These are phyloP conservation scores for Neomicropteryx cornuta DNA, from an alignment of 1,140 invertebrate species.

Conservation along the genomic window DNA sequence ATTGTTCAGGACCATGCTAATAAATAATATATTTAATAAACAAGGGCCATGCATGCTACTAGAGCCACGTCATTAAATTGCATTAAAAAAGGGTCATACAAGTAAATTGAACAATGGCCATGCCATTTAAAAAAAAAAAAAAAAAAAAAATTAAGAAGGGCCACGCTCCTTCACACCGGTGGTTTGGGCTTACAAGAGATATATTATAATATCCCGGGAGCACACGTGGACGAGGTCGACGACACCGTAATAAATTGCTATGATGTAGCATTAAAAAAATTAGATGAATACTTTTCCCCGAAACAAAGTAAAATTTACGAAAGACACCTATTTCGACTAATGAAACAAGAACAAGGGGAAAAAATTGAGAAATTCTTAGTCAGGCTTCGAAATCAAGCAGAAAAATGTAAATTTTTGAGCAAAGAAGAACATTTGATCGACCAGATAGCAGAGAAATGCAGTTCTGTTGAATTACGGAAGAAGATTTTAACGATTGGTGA, in stretches of 20 bases:
- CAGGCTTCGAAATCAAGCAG: constrained; percentile 10
- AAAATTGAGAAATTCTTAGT: constrained; percentile 15
- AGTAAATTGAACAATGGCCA: too few species aligned
- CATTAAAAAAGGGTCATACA: too few species aligned
- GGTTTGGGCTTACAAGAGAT: constrained; percentile 13
- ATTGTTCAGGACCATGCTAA: too few species aligned
- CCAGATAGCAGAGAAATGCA: constrained; percentile 15
- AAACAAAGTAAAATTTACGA: constrained; percentile 10
- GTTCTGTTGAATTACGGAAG: constrained; percentile 11
- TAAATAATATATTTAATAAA: too few species aligned
- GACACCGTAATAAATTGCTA: constrained; percentile 9
- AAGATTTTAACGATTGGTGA: constrained; percentile 14
- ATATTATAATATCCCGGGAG: constrained; percentile 13
- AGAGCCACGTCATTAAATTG: too few species aligned
- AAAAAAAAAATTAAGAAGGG: constrained; percentile 9
- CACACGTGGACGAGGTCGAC: constrained; percentile 8
- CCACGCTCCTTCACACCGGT: constrained; percentile 12
- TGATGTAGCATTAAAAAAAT: constrained; percentile 10
- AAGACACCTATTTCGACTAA: constrained; percentile 6
- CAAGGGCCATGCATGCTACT: too few species aligned
- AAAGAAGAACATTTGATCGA: constrained; percentile 12
- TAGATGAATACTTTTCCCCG: constrained; percentile 7
- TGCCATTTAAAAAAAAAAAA: too few species aligned
- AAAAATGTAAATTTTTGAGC: constrained; percentile 12
- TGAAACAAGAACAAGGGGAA: constrained; percentile 10